Conservation (phyloP, 2,113 vertebrate species). For the Peucedramus taeniatus region DNA sequence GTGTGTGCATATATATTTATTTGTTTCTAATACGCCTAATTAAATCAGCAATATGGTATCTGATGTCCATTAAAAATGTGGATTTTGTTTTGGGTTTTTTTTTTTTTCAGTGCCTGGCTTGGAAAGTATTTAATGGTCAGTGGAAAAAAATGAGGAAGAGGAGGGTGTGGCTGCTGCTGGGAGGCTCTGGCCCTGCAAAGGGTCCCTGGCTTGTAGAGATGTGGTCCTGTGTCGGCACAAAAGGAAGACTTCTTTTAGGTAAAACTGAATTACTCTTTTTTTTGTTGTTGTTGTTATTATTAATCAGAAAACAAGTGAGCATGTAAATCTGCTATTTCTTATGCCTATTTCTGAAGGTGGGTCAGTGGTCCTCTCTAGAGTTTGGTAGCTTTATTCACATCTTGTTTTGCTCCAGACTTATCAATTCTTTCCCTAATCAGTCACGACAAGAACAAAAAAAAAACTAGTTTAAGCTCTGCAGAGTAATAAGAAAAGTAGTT, state of each 20-base stretch:
- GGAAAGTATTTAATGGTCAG: background rate
- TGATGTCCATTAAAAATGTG: background rate
- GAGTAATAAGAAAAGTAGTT: background rate
- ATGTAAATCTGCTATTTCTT: background rate
- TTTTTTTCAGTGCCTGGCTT: background rate
- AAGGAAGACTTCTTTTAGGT: background rate
- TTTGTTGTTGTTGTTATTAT: background rate
- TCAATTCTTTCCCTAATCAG: background rate
- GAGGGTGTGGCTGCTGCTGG: background rate
- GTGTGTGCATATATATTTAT: background rate
- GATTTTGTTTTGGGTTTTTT: background rate
- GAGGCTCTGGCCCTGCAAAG: background rate
- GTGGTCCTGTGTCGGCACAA: background rate
- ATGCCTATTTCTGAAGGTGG: background rate
- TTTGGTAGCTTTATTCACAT: background rate
- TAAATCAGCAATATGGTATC: background rate
- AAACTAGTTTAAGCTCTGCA: background rate
- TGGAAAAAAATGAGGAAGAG: slow-evolving; percentile 30
- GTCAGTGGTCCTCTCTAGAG: background rate
- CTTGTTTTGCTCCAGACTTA: background rate
- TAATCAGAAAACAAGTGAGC: background rate
- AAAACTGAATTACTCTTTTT: background rate
- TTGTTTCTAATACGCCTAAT: background rate
- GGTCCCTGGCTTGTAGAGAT: background rate
- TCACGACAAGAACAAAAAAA: background rate